Evolutionary conservation across 2,113 vertebrate species (phyloP), one percentile per base, ranked within the genome.

Genomic region (Drymodes brunneopygia): DNA sequence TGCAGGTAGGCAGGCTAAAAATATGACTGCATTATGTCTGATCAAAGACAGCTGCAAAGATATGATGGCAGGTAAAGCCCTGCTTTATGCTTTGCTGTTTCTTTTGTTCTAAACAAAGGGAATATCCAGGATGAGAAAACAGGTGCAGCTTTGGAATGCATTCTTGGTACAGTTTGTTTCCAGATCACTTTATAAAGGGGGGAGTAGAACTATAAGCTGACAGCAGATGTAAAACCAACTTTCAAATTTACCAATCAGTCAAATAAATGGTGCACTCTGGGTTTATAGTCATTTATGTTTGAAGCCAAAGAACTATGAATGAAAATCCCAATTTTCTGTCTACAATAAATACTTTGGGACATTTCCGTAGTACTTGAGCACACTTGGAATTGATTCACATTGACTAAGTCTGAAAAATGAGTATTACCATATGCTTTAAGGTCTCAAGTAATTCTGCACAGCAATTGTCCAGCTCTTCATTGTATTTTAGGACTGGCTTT

Each of bases 341-440:
- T 67, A 62, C 35, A 65, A 44, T 31, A 62, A 92, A 44, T 35
- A 81, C 17, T 70, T 61, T 5, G 42, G n/a, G n/a, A 75, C 12
- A n/a, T 29, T 80, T 66, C 27, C 40, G 80, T 82, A 14, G 62
- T 56, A 65, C 15, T 58, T 64, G 17, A 87, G 73, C 40, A 83
- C 24, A 44, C 38, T 48, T 67, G 27, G 44, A 87, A 90, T 27
- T 71, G 27, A 84, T 84, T 74, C 13, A 14, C 42, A 64, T 12
- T 53, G 23, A 62, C 28, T 12, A 65, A 69, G 40, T 40, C 1
- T 57, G n/a, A 90, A 81, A 87, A 90, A 77, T 24, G 1, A 77
- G 5, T 22, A 40, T 64, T 96, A 99, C 99, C 99, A 99, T 98
- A 77, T 97, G 98, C 44, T 98, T 94, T 23, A 99, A 79, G 12